Percentiles rank a stretch among this genome's conserved stretches.
phyloP scores from a whole-genome alignment of 2,797 vertebrate genomes.

The Dermochelys coriacea region DNA sequence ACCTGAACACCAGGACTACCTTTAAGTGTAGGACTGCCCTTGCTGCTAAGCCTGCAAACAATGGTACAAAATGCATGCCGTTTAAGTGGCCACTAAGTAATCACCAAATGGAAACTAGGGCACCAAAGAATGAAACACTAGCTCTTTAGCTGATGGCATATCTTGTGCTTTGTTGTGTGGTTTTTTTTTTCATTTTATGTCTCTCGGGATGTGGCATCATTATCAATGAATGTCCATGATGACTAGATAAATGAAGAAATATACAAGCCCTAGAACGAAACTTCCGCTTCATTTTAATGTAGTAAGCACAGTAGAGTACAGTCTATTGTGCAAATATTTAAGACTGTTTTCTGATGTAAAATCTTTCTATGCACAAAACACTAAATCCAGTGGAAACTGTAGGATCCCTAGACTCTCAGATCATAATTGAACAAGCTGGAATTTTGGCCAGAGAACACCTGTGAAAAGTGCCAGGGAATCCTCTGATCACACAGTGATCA shows the following conservation, averaged over 20 bases:
- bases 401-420: too few species aligned
- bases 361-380: too few species aligned
- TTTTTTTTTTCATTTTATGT: background rate
- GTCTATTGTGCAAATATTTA: background rate
- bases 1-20: background rate
- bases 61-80: accelerated
- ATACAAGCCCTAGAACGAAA: accelerated
- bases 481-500: too few species aligned
- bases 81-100: accelerated
- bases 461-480: too few species aligned
- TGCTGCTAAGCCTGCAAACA: accelerated
- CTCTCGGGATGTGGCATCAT: background rate
- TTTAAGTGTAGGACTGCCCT: background rate
- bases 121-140: background rate
- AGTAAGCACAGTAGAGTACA: background rate
- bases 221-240: accelerated
- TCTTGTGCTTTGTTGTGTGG: background rate
- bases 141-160: accelerated
- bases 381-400: too few species aligned
- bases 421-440: too few species aligned
- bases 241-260: background rate
- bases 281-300: too few species aligned
- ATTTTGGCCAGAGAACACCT: too few species aligned
- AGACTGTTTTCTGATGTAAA: too few species aligned
- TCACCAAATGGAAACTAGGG: accelerated